phyloP scores from a whole-genome alignment of 2,113 vertebrate species.

The Epinephelus fuscoguttatus region DNA sequence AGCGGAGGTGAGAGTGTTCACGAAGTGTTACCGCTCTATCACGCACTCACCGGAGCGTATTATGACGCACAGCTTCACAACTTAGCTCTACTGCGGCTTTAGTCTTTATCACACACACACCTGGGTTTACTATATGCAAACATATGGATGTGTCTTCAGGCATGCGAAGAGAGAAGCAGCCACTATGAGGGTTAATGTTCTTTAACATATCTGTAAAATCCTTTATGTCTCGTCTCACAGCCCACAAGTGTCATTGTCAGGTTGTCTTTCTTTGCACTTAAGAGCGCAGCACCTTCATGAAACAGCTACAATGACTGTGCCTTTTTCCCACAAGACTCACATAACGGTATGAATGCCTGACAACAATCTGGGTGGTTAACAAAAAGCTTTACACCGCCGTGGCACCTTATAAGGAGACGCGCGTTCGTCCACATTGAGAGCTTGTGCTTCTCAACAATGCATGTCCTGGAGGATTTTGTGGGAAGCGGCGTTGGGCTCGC shows the following conservation, averaged over 20 bases:
- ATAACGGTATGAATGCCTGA: neutral
- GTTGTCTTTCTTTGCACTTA: neutral
- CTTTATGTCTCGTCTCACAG: neutral
- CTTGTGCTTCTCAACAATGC: slow-evolving; percentile 1
- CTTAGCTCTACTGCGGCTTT: slow-evolving; percentile 1
- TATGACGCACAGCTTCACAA: slow-evolving; percentile 18
- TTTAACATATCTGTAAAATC: neutral
- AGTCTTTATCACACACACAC: neutral
- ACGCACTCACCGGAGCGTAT: slow-evolving; percentile 36
- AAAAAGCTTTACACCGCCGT: neutral
- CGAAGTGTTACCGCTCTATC: slow-evolving; percentile 16
- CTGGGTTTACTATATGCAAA: neutral
- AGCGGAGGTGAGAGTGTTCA: slow-evolving; percentile 21
- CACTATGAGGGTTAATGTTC: neutral
- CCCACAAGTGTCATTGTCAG: neutral
- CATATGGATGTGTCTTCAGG: neutral
- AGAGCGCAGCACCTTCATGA: neutral
- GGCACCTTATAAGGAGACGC: neutral
- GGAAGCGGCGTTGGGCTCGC: neutral
- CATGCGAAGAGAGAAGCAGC: neutral
- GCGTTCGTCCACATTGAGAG: neutral
- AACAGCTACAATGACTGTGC: neutral
- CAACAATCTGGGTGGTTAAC: slow-evolving; percentile 1
- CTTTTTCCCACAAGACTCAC: neutral
- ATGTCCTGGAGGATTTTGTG: neutral